Percentiles rank a stretch among this genome's conserved stretches.
Evolutionary conservation across 2,888 invertebrate genomes (phyloP).

Genomic region (Oithona nana): DNA sequence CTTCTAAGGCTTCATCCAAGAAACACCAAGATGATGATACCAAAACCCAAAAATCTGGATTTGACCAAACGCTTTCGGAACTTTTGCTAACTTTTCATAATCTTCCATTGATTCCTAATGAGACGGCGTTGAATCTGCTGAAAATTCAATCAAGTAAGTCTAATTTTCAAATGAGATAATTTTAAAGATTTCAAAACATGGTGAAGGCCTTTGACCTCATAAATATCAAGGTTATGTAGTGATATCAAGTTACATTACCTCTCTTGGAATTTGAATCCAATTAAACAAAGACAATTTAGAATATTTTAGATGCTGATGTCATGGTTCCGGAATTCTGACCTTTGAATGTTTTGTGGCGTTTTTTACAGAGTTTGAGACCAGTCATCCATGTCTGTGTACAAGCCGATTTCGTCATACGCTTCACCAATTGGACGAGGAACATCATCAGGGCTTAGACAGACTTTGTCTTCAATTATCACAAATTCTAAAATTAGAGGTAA

Average conservation of each 20-base stretch:
- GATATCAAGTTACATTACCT: too few relatives aligned
- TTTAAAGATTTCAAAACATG: too few relatives aligned
- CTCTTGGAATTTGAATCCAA: too few relatives aligned
- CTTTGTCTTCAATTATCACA: not conserved
- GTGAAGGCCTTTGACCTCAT: too few relatives aligned
- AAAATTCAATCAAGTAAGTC: not conserved
- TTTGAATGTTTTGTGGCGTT: too few relatives aligned
- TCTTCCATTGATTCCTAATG: not conserved
- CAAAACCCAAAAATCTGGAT: too few relatives aligned
- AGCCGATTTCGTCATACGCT: not conserved
- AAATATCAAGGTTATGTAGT: too few relatives aligned
- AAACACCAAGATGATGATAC: too few relatives aligned
- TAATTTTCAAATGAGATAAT: not conserved
- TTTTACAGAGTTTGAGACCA: not conserved
- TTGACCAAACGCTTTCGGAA: not conserved
- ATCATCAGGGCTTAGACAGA: not conserved
- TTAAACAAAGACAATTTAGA: too few relatives aligned
- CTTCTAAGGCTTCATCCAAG: too few relatives aligned
- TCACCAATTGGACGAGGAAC: not conserved
- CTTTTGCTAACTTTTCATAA: not conserved
- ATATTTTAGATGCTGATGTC: too few relatives aligned
- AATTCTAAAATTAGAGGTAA: not conserved
- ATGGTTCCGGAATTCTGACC: too few relatives aligned
- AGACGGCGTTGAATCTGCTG: not conserved
- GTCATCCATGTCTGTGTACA: constrained; percentile 2